Evolutionary conservation across 2,888 invertebrate genomes (phyloP).

Genomic region (Pristionchus fissidentatus): DNA sequence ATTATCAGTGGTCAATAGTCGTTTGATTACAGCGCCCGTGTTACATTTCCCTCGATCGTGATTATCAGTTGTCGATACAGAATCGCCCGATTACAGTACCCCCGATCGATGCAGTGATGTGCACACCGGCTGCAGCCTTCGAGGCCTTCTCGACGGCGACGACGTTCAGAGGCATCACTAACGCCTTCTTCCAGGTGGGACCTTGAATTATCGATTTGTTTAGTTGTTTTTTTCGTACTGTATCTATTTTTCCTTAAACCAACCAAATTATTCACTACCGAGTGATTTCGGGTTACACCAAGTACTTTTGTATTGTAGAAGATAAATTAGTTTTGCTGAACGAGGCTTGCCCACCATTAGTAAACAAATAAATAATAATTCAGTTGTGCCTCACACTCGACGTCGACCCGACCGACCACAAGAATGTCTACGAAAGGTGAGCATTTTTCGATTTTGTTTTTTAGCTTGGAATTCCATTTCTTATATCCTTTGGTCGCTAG

Average conservation of each 20-base stretch:
- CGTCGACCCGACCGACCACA: constrained; percentile 59
- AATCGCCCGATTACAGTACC: neutral
- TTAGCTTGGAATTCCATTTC: too few relatives aligned
- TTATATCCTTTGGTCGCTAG: too few relatives aligned
- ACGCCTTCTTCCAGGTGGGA: constrained; percentile 37
- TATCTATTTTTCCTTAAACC: neutral
- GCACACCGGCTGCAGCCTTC: constrained; percentile 17
- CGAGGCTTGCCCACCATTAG: too few relatives aligned
- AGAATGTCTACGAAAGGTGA: constrained; percentile 60
- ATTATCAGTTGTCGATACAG: neutral
- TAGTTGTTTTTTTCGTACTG: neutral
- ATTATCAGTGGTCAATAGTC: too few relatives aligned
- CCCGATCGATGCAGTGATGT: constrained; percentile 37
- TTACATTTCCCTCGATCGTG: too few relatives aligned
- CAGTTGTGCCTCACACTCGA: constrained; percentile 57
- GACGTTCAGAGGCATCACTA: constrained; percentile 36
- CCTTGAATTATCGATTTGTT: too few relatives aligned
- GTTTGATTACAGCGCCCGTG: too few relatives aligned
- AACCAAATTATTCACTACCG: too few relatives aligned
- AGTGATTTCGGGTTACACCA: too few relatives aligned
- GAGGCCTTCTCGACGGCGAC: constrained; percentile 42
- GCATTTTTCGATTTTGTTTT: neutral
- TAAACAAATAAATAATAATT: too few relatives aligned
- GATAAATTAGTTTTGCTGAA: too few relatives aligned
- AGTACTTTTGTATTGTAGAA: too few relatives aligned